Base-by-base conservation (phyloP, 1,140 invertebrate species). In the Ptiloglossa arizonensis region DNA sequence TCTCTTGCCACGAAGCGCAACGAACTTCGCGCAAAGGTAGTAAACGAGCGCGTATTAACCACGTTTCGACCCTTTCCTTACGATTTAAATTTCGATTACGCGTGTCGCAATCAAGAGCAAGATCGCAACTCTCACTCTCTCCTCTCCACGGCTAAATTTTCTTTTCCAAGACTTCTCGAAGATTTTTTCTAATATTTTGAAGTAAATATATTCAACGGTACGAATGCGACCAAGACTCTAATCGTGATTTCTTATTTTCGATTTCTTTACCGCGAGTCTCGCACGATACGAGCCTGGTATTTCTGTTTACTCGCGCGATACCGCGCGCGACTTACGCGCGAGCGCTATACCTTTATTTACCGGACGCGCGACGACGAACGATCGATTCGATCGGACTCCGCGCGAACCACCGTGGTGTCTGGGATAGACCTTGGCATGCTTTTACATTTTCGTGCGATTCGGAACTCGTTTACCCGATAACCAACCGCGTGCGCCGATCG, bases 271-370 rank as follows among this genome's bases (percentile, higher is more conserved):
- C n/a, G n/a, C n/a, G n/a, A n/a, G n/a, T n/a, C n/a, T n/a, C n/a
- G n/a, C n/a, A n/a, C n/a, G n/a, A 72, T 72, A 79, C 72, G 79
- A 66, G 62, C 50, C 79, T 60, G n/a, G 68, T 72, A 64, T 22
- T 35, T 44, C 52, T 74, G 50, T 80, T 82, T 73, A 44, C 48
- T 50, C 38, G 69, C 38, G 69, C 52, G 63, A 74, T 79, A 79
- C 79, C 69, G 54, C 24, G 44, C 60, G 71, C 62, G 24, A n/a
- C 46, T 50, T 24, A 69, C 52, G 44, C 56, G 63, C 48, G 50
- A 32, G n/a, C n/a, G 19, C 35, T 41, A 11, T 57, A 44, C 50
- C 22, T 52, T 48, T 27, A 46, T 68, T 54, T 60, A 60, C 17
- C 44, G 24, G 38, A 27, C 32, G 24, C 24, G 13, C n/a, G 46